phyloP scores from a whole-genome alignment of 2,888 invertebrate genomes.

The Ashinkailepas kermadecensis region DNA sequence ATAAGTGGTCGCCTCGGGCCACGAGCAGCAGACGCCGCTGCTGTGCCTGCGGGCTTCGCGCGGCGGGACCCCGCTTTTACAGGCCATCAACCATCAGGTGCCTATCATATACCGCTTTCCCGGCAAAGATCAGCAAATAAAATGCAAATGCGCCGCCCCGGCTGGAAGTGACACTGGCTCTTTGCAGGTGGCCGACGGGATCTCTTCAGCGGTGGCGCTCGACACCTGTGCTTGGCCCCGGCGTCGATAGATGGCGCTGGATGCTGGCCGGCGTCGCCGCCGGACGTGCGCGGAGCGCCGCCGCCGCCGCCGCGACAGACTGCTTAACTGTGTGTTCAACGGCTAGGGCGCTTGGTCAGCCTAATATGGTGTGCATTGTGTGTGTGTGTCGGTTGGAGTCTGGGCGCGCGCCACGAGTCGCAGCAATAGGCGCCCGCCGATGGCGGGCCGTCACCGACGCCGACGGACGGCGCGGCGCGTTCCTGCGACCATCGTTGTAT shows the following conservation, averaged over 20 bases:
- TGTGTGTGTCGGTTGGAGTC: not conserved
- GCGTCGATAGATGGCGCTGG: slow-evolving; percentile 13
- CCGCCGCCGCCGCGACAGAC: not conserved
- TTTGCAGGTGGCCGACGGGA: slow-evolving; percentile 6
- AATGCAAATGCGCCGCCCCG: not conserved
- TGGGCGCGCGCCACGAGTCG: not conserved
- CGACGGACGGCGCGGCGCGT: too few relatives aligned
- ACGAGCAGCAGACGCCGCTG: not conserved
- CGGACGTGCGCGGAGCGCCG: not conserved
- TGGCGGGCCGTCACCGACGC: not conserved
- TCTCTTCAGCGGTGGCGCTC: slow-evolving; percentile 10
- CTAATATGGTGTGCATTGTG: slow-evolving; percentile 10
- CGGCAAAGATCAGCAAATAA: slow-evolving; percentile 12
- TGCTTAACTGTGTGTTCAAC: slow-evolving; percentile 20
- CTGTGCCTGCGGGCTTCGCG: not conserved
- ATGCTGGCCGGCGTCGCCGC: not conserved
- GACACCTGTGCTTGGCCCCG: slow-evolving; percentile 1
- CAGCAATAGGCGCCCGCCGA: slow-evolving; percentile 7
- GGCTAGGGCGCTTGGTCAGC: slow-evolving; percentile 5
- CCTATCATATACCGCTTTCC: not conserved
- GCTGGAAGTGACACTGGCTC: not conserved
- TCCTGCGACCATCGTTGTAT: not conserved
- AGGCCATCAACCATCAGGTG: not conserved
- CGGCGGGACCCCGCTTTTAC: not conserved
- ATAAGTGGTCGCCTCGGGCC: not conserved